These are phyloP conservation scores for Saccopteryx bilineata DNA, from an alignment of 2,113 vertebrate species.

Conservation along the genomic window DNA sequence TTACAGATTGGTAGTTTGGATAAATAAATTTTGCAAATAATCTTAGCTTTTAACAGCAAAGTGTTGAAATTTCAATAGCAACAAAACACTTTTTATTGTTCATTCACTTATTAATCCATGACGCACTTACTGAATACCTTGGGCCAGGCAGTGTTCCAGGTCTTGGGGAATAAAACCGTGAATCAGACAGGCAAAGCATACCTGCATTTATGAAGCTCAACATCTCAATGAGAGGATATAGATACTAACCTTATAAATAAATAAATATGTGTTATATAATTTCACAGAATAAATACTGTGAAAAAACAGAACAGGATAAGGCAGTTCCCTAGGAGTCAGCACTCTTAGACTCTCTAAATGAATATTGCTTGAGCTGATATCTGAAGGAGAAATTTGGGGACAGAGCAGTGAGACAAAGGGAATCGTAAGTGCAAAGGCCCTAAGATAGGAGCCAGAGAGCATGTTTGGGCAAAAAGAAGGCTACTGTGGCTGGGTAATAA, in stretches of 20 bases:
- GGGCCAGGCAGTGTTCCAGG: not conserved
- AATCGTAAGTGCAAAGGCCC: not conserved
- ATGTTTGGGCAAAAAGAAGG: not conserved
- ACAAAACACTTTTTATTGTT: not conserved
- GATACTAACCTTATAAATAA: not conserved
- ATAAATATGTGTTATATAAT: not conserved
- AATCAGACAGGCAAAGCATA: not conserved
- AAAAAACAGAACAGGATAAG: not conserved
- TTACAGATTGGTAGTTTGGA: not conserved
- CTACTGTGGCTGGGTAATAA: rapidly evolving
- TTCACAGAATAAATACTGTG: slow-evolving; percentile 23
- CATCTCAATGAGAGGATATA: not conserved
- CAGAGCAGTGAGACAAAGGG: not conserved
- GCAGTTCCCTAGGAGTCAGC: not conserved
- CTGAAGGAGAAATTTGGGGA: not conserved
- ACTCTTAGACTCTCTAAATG: not conserved
- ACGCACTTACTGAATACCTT: not conserved
- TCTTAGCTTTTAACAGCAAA: slow-evolving; percentile 32
- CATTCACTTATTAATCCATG: slow-evolving; percentile 18
- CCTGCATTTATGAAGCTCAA: not conserved
- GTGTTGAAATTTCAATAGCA: slow-evolving; percentile 17
- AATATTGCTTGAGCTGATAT: slow-evolving; percentile 9
- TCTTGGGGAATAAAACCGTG: not conserved
- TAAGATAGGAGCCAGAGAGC: not conserved
- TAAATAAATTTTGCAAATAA: slow-evolving; percentile 23